Evolutionary conservation across 2,888 invertebrate genomes (phyloP).

Genomic region (Eupithecia abbreviata): DNA sequence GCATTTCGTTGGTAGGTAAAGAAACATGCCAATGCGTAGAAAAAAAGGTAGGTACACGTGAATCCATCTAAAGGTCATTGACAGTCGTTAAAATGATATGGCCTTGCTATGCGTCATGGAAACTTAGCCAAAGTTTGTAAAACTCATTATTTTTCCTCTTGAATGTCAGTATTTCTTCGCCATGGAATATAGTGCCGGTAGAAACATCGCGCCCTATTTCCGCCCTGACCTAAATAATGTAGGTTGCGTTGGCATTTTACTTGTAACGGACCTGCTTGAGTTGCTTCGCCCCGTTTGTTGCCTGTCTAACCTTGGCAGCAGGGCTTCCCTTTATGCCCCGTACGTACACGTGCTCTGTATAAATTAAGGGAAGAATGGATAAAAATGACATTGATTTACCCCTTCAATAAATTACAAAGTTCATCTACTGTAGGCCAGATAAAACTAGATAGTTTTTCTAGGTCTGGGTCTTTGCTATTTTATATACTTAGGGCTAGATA

Average conservation of each 20-base stretch:
- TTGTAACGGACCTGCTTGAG: slow-evolving; percentile 2
- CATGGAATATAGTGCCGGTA: background rate
- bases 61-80: background rate
- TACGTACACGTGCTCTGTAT: background rate
- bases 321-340: background rate
- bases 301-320: background rate
- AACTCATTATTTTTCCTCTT: background rate
- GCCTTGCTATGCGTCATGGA: background rate
- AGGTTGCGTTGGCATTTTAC: background rate
- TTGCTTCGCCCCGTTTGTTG: background rate
- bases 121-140: background rate
- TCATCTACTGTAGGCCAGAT: too few relatives aligned
- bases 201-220: background rate
- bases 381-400: too few relatives aligned
- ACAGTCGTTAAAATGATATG: background rate
- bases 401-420: too few relatives aligned
- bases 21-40: background rate
- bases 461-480: too few relatives aligned
- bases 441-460: too few relatives aligned
- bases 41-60: background rate
- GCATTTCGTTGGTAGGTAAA: background rate
- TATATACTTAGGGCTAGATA: too few relatives aligned
- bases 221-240: slow-evolving; percentile 1
- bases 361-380: background rate
- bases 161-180: background rate